phyloP scores from a whole-genome alignment of 1,140 invertebrate genomes.

The Araneus ventricosus region DNA sequence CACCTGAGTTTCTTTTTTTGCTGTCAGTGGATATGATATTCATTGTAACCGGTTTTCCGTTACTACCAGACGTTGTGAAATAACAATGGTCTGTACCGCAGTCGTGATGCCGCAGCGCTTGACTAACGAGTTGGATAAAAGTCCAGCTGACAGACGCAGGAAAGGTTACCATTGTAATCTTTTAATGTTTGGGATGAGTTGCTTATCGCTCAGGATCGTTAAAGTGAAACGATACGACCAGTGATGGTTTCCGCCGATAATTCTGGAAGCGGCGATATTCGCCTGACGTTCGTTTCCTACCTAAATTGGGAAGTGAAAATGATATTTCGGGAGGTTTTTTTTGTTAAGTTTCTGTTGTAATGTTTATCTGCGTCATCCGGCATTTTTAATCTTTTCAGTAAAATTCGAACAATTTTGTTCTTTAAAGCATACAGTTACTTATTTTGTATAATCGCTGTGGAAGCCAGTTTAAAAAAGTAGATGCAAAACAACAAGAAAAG shows the following conservation, averaged over 20 bases:
- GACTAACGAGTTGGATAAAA: constrained; percentile 23
- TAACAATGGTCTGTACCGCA: constrained; percentile 1
- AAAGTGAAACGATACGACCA: neutral
- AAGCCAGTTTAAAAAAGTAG: no score
- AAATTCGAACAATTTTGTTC: no score
- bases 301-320: no score
- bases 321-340: no score
- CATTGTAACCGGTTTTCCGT: constrained; percentile 52
- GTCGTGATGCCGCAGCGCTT: neutral
- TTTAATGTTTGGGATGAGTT: constrained; percentile 5
- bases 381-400: no score
- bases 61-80: neutral
- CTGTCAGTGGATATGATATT: neutral
- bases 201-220: neutral
- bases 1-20: neutral
- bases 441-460: no score
- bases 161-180: constrained; percentile 9
- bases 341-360: no score
- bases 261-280: neutral
- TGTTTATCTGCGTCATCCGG: no score
- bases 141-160: constrained; percentile 7
- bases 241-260: neutral
- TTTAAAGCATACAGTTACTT: no score
- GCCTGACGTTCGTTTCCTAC: no score
- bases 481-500: no score